Percentiles rank a stretch among this genome's conserved stretches.
Conservation (phyloP, 2,113 vertebrate species). For the Hymenochirus boettgeri region DNA sequence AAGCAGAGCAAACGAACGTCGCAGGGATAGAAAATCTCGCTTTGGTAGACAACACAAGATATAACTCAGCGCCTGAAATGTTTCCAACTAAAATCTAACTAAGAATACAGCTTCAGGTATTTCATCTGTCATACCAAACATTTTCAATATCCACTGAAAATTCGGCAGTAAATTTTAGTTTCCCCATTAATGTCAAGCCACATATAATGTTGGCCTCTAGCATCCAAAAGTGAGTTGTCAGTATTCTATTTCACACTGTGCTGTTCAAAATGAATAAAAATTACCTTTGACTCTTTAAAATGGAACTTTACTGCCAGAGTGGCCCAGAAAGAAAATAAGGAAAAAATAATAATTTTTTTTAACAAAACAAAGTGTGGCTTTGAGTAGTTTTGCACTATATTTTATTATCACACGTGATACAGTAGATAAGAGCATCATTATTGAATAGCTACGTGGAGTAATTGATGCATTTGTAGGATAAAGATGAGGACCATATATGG, state of each 20-base stretch:
- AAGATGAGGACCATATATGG: too few relatives aligned
- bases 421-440: too few relatives aligned
- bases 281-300: conserved; percentile 50
- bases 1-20: conserved; percentile 28
- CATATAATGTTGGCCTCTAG: conserved; percentile 63
- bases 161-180: conserved; percentile 55
- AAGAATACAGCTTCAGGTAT: conserved; percentile 51
- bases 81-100: conserved; percentile 52
- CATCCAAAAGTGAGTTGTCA: conserved; percentile 57
- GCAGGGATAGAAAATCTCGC: conserved; percentile 1
- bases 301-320: not conserved
- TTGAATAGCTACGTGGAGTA: too few relatives aligned
- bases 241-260: conserved; percentile 59
- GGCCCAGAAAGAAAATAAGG: too few relatives aligned
- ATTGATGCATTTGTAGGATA: too few relatives aligned
- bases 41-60: conserved; percentile 34
- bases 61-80: conserved; percentile 35
- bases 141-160: conserved; percentile 59
- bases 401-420: too few relatives aligned
- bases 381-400: too few relatives aligned
- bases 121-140: conserved; percentile 62
- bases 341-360: too few relatives aligned
- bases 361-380: too few relatives aligned
- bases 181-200: conserved; percentile 61
- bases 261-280: conserved; percentile 59